Percentiles rank a stretch among this genome's conserved stretches.
phyloP scores from a whole-genome alignment of 2,113 vertebrate genomes.

The Thalassarche chlororhynchos region DNA sequence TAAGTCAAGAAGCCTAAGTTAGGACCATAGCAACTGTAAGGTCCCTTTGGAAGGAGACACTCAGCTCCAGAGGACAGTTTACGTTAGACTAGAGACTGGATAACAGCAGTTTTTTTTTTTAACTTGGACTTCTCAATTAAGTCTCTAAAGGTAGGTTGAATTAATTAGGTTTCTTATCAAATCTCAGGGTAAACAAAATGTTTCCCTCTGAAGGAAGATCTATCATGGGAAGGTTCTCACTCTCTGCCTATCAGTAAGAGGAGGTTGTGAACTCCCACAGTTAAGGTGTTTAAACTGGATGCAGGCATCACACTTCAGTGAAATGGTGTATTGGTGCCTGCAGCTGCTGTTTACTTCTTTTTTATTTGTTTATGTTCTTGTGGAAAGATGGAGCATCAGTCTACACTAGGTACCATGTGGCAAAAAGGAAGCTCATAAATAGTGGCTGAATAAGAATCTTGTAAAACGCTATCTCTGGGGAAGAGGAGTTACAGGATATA shows the following conservation, averaged over 20 bases:
- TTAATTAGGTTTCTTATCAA: not conserved
- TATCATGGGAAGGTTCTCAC: not conserved
- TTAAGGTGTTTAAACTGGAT: not conserved
- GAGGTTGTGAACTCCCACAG: not conserved
- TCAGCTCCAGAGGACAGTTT: not conserved
- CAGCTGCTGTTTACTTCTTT: conserved; percentile 13
- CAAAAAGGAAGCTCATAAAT: not conserved
- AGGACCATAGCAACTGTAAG: not conserved
- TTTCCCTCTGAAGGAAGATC: not conserved
- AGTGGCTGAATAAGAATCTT: not conserved
- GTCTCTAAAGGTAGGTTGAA: not conserved
- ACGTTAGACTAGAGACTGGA: not conserved
- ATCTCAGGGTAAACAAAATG: not conserved
- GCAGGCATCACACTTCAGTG: not conserved
- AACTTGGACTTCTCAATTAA: not conserved
- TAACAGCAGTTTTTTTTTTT: not conserved
- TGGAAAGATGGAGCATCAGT: not conserved
- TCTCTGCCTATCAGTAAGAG: not conserved
- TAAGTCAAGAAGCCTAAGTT: not conserved
- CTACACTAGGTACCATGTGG: not conserved
- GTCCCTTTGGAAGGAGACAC: not conserved
- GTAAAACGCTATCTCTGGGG: not conserved
- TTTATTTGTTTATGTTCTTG: not conserved
- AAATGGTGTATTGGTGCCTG: not conserved
- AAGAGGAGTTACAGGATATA: not conserved